Conservation (phyloP, 2,888 invertebrate species). For the Leucophenga montana region DNA sequence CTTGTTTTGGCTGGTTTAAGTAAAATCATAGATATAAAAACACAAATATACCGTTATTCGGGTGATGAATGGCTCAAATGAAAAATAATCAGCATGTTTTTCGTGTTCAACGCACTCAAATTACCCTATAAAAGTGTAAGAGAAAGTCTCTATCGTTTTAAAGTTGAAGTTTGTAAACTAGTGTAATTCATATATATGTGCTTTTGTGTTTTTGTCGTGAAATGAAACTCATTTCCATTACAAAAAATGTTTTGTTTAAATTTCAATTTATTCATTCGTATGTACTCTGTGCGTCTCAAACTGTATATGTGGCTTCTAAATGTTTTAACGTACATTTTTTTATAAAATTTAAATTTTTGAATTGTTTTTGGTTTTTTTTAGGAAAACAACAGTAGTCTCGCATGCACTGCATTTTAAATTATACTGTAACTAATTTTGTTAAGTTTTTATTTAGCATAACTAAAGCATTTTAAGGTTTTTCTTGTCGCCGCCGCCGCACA, state of each 20-base stretch:
- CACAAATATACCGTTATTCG: no score
- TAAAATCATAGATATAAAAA: no score
- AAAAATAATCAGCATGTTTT: no score
- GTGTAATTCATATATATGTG: neutral
- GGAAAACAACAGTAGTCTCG: slow-evolving; percentile 41
- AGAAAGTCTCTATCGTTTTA: no score
- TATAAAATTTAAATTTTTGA: neutral
- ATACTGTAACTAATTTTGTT: neutral
- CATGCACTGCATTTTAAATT: slow-evolving; percentile 13
- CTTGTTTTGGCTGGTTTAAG: no score
- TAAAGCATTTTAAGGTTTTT: neutral
- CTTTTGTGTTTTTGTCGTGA: neutral
- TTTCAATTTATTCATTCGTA: neutral
- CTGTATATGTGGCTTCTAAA: slow-evolving; percentile 5
- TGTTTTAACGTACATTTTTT: neutral
- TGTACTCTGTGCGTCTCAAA: neutral
- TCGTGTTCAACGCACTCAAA: no score
- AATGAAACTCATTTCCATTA: neutral
- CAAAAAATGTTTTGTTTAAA: neutral
- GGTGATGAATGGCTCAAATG: no score
- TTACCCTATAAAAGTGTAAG: no score
- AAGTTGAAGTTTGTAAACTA: no score
- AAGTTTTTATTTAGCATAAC: neutral
- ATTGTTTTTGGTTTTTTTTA: slow-evolving; percentile 44
- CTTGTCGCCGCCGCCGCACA: neutral